Conservation (phyloP, 2,888 invertebrate genomes). For the Andrena dorsata region DNA sequence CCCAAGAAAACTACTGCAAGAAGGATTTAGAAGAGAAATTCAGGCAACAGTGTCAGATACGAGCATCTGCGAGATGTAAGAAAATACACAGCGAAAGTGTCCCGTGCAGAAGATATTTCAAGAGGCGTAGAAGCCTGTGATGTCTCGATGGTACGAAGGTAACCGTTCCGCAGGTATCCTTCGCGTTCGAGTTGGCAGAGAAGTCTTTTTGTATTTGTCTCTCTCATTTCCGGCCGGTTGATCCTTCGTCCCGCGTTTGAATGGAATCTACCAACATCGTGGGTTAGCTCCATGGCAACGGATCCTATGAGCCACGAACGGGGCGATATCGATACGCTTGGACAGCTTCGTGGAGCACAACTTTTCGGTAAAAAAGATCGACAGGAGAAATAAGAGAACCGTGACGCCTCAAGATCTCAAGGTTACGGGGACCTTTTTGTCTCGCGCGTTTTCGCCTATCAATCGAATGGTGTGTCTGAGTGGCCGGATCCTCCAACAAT, state of each 20-base stretch:
- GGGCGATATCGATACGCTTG: constrained; percentile 62
- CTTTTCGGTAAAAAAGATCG: constrained; percentile 37
- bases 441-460: neutral
- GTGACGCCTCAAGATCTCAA: neutral
- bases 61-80: neutral
- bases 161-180: constrained; percentile 48
- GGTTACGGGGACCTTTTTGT: neutral
- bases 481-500: too few species aligned
- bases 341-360: constrained; percentile 43
- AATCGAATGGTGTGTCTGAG: too few species aligned
- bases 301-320: constrained; percentile 27
- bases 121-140: neutral
- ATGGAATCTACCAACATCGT: constrained; percentile 63
- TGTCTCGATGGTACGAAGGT: constrained; percentile 10
- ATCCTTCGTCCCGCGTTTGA: constrained; percentile 64
- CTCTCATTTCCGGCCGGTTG: constrained; percentile 71
- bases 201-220: constrained; percentile 58
- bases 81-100: constrained; percentile 9
- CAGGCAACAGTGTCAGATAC: neutral
- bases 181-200: constrained; percentile 50
- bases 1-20: neutral
- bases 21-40: neutral
- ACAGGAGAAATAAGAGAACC: constrained; percentile 30
- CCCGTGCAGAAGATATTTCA: neutral
- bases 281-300: constrained; percentile 60